Evolutionary conservation across 2,888 invertebrate genomes (phyloP), one percentile per base, ranked within the genome.

Genomic region (Exephanes ischioxanthus): DNA sequence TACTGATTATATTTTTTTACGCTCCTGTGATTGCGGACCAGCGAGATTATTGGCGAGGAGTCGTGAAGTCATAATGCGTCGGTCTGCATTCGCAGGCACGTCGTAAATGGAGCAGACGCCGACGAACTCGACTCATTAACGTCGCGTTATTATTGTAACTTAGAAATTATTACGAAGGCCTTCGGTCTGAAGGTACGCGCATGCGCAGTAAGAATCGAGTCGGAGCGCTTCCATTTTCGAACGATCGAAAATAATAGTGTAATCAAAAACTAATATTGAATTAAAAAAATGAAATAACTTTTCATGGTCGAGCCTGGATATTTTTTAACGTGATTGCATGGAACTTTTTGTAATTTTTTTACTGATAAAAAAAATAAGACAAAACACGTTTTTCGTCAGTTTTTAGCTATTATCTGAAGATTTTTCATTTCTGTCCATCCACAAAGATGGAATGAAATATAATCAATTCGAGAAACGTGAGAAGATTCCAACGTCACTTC

Each of bases 71-170:
- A 16, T 41, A 14, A 71, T 19, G 45, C 26, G 11, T 26, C 26
- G 2, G 22, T 61, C 30, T 30, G 61, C 68, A 53, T 61, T 41
- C 72, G 67, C 58, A 55, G 70, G 22, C 9, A 58, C 14, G 53
- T 37, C 51, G 63, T 71, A 67, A 53, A 4, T 71, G 19, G 45
- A 22, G 63, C 77, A 45, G 82, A 72, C 77, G 71, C 77, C 71
- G 77, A 72, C 66, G 22, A 73, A 63, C 73, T 78, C 66, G n/a
- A 53, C 77, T 81, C 84, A 81, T 81, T 78, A 81, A 53, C 84
- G 61, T 80, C 67, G 51, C 71, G 67, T 84, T 67, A 76, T 84
- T 80, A 45, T 66, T 9, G 68, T 68, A 58, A 75, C 41, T 41
- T 14, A 0, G 41, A 48, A 71, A 77, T 77, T 71, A 72, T 80